These are phyloP conservation scores for Asbolus verrucosus DNA, from an alignment of 1,140 invertebrate genomes.

Conservation along the genomic window DNA sequence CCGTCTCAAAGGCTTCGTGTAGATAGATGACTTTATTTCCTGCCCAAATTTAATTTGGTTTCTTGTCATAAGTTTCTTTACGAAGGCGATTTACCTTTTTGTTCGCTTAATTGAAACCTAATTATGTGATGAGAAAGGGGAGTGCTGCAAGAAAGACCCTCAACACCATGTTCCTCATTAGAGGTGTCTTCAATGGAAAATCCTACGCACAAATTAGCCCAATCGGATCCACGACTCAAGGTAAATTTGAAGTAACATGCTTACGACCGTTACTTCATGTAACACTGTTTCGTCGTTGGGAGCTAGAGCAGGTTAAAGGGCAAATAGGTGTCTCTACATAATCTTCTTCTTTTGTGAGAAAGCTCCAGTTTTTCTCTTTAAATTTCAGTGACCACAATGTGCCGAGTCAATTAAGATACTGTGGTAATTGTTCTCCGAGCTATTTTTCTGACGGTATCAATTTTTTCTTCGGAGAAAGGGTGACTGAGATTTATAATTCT, in stretches of 20 bases:
- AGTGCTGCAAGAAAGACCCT: constrained; percentile 21
- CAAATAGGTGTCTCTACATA: too few relatives aligned
- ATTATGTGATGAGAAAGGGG: constrained; percentile 37
- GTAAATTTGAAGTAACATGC: constrained; percentile 11
- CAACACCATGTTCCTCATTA: constrained; percentile 21
- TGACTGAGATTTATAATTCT: constrained; percentile 34
- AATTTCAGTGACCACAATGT: too few relatives aligned
- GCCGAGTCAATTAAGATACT: constrained; percentile 27
- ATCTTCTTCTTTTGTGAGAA: too few relatives aligned
- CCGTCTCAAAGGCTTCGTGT: constrained; percentile 24
- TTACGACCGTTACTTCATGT: too few relatives aligned
- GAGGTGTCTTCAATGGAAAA: constrained; percentile 45
- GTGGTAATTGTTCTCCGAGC: constrained; percentile 23
- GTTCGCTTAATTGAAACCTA: constrained; percentile 43
- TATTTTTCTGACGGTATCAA: constrained; percentile 18
- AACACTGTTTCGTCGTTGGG: too few relatives aligned
- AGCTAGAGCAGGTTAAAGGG: too few relatives aligned
- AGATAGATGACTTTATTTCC: constrained; percentile 32
- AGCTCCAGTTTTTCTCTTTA: constrained; percentile 1
- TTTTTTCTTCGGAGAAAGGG: constrained; percentile 1
- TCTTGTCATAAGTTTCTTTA: constrained; percentile 31
- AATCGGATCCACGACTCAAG: constrained; percentile 14
- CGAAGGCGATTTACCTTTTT: constrained; percentile 38
- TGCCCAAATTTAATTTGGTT: constrained; percentile 41
- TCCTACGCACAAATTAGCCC: constrained; percentile 13